Evolutionary conservation across 2,888 invertebrate genomes (phyloP).

Genomic region (Oegoconia quadripuncta): DNA sequence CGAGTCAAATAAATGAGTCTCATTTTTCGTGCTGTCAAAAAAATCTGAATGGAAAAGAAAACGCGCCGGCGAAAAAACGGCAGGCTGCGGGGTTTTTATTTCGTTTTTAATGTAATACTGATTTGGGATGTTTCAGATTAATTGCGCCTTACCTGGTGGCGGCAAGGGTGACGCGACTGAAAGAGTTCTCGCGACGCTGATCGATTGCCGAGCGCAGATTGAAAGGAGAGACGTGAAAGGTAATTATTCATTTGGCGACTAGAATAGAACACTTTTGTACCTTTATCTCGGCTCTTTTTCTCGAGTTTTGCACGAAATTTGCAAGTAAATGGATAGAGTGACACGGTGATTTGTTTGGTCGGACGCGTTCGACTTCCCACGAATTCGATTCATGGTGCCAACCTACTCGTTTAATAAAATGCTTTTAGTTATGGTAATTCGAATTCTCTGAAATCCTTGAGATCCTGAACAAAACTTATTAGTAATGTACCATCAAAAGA

Average conservation of each 20-base stretch:
- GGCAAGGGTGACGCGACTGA: slow-evolving; percentile 73
- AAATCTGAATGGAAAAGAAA: slow-evolving; percentile 79
- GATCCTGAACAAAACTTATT: not conserved
- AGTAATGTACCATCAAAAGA: too few relatives aligned
- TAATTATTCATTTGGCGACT: slow-evolving; percentile 79
- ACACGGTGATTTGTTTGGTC: slow-evolving; percentile 71
- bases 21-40: slow-evolving; percentile 80
- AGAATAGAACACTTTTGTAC: slow-evolving; percentile 79
- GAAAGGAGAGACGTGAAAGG: slow-evolving; percentile 77
- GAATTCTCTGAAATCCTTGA: slow-evolving; percentile 17
- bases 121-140: slow-evolving; percentile 79
- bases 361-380: slow-evolving; percentile 62
- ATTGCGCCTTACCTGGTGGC: slow-evolving; percentile 75
- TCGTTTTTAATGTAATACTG: slow-evolving; percentile 78
- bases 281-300: slow-evolving; percentile 73
- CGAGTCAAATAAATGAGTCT: slow-evolving; percentile 79
- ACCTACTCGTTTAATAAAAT: slow-evolving; percentile 27
- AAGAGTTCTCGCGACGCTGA: slow-evolving; percentile 77
- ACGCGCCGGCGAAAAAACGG: slow-evolving; percentile 71
- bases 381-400: slow-evolving; percentile 51
- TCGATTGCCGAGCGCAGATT: slow-evolving; percentile 73
- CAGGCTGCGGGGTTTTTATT: slow-evolving; percentile 70
- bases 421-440: slow-evolving; percentile 34
- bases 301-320: slow-evolving; percentile 74
- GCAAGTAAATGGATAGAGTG: slow-evolving; percentile 75